Evolutionary conservation across 2,113 vertebrate genomes (phyloP).

Genomic region (Jacana jacana): DNA sequence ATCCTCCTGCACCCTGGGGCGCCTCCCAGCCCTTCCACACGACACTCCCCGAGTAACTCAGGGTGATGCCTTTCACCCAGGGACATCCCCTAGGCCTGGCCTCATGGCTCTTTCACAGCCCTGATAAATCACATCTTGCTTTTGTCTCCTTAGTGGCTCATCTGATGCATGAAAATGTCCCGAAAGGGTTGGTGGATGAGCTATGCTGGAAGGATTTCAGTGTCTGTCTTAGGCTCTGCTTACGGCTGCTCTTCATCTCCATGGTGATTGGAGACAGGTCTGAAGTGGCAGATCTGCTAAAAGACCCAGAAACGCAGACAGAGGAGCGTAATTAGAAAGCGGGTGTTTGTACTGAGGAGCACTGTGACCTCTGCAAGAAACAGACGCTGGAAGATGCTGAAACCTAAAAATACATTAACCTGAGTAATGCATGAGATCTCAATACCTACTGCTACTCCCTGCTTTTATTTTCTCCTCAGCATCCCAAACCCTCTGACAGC

Average conservation of each 20-base stretch:
- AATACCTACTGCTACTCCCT: not conserved
- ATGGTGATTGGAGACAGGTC: not conserved
- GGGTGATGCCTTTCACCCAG: not conserved
- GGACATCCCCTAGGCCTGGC: not conserved
- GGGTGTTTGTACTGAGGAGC: fast-evolving
- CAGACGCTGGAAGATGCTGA: not conserved
- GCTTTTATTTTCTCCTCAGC: not conserved
- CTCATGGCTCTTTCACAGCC: not conserved
- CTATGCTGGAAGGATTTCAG: not conserved
- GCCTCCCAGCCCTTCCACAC: not conserved
- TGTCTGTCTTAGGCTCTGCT: not conserved
- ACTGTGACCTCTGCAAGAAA: not conserved
- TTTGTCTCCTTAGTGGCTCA: not conserved
- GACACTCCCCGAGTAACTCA: not conserved
- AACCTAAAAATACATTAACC: not conserved
- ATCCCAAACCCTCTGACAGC: not conserved
- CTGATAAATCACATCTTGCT: not conserved
- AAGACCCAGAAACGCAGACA: not conserved
- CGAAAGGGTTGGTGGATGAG: not conserved
- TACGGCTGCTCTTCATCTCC: not conserved
- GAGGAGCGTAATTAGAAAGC: not conserved
- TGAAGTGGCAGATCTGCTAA: slow-evolving; percentile 36
- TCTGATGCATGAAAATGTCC: not conserved
- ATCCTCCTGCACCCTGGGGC: not conserved
- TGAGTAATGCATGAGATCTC: not conserved